These are phyloP conservation scores for Hydractinia echinata DNA, from an alignment of 30 jellyfish, hydroid and myxozoan genomes.

Conservation along the genomic window DNA sequence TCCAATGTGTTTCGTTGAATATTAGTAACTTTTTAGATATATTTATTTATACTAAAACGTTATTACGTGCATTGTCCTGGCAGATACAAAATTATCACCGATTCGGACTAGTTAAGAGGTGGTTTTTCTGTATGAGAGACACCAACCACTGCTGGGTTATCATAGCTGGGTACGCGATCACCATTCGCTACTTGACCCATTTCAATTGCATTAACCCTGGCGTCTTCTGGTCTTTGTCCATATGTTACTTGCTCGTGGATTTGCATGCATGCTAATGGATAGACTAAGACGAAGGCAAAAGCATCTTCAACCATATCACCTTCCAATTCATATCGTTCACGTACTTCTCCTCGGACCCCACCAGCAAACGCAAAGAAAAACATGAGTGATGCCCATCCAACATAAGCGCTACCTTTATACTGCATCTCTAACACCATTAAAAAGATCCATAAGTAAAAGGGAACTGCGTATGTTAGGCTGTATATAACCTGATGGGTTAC, in stretches of 20 bases:
- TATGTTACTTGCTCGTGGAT: conserved; percentile 53
- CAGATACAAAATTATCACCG: too few relatives aligned
- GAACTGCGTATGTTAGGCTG: conserved; percentile 38
- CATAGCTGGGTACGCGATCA: background rate
- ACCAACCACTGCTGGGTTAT: background rate
- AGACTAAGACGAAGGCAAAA: conserved; percentile 70
- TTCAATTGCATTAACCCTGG: background rate
- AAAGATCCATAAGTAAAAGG: conserved; percentile 70
- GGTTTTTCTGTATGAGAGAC: background rate
- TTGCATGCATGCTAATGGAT: conserved; percentile 81
- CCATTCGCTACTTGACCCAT: background rate
- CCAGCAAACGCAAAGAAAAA: conserved; percentile 68
- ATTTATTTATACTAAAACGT: too few relatives aligned
- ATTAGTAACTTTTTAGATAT: too few relatives aligned
- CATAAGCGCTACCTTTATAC: conserved; percentile 59
- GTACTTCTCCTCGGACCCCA: conserved; percentile 65
- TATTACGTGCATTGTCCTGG: too few relatives aligned
- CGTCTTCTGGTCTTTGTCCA: conserved; percentile 22
- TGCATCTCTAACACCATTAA: conserved; percentile 61
- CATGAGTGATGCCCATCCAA: conserved; percentile 70
- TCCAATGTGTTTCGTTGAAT: too few relatives aligned
- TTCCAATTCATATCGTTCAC: conserved; percentile 59
- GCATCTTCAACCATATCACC: conserved; percentile 89
- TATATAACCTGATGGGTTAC: conserved; percentile 24
- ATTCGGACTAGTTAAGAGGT: background rate